Conservation (phyloP, 2,797 vertebrate species). For the Acipenser oxyrinchus region DNA sequence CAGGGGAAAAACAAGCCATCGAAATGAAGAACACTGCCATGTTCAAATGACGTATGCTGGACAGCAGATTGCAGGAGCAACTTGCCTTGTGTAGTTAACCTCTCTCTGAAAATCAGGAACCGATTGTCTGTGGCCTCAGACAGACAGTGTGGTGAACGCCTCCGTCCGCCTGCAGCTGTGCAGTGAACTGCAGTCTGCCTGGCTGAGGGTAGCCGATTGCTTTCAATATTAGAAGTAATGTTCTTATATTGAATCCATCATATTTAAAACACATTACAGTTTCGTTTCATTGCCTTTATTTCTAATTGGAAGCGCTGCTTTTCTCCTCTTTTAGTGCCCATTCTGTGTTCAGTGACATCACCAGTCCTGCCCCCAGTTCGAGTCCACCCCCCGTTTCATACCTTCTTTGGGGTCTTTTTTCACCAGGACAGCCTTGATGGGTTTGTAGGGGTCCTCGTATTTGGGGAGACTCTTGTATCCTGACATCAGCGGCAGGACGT, state of each 20-base stretch:
- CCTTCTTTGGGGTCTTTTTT: slow-evolving; percentile 75
- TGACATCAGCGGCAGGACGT: slow-evolving; percentile 64
- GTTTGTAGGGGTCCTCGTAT: slow-evolving; percentile 54
- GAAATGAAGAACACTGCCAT: background rate
- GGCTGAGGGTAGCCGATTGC: too few relatives aligned
- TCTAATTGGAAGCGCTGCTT: background rate
- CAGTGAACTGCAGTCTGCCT: too few relatives aligned
- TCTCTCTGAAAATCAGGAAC: background rate
- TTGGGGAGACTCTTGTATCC: slow-evolving; percentile 79
- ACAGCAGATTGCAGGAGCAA: too few relatives aligned
- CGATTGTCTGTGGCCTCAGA: background rate
- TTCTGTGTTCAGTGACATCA: background rate
- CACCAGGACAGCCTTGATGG: slow-evolving; percentile 70
- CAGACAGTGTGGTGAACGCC: background rate
- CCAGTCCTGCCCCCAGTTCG: background rate
- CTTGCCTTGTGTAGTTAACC: too few relatives aligned
- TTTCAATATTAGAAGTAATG: too few relatives aligned
- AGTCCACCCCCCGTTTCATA: slow-evolving; percentile 32
- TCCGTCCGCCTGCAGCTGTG: too few relatives aligned
- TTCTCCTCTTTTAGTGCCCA: background rate
- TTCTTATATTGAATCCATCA: background rate
- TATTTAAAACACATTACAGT: background rate
- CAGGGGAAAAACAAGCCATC: slow-evolving; percentile 4
- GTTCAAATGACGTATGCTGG: background rate
- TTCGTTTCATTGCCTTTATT: too few relatives aligned